phyloP scores from a whole-genome alignment of 2,888 invertebrate species.

The Malthinus flaveolus region DNA sequence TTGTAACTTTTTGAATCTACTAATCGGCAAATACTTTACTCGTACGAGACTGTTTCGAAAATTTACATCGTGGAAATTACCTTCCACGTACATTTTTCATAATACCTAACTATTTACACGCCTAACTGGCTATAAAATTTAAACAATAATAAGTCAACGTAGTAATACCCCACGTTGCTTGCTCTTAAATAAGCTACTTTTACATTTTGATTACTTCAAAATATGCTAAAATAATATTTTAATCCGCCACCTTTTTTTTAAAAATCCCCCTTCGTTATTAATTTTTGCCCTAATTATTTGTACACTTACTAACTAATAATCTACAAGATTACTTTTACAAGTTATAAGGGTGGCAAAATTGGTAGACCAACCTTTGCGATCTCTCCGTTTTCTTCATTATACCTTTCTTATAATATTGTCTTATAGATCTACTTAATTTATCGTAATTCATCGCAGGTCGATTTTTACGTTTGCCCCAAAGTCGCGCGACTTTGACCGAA shows the following conservation, averaged over 20 bases:
- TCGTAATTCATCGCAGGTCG: conserved; percentile 99
- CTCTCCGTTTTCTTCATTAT: conserved; percentile 99
- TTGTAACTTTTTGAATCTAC: conserved; percentile 37
- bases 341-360: conserved; percentile 95
- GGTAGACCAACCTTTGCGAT: conserved; percentile 97
- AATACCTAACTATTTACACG: conserved; percentile 33
- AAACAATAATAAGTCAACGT: conserved; percentile 28
- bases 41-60: conserved; percentile 42
- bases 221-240: conserved; percentile 32
- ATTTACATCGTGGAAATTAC: conserved; percentile 57
- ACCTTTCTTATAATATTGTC: conserved; percentile 99
- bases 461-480: conserved; percentile 98
- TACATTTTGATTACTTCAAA: conserved; percentile 50
- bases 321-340: conserved; percentile 60
- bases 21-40: conserved; percentile 53
- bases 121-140: conserved; percentile 39
- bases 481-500: conserved; percentile 92
- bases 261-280: conserved; percentile 29
- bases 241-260: conserved; percentile 29
- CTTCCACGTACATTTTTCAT: conserved; percentile 49
- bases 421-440: conserved; percentile 94
- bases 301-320: conserved; percentile 31
- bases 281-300: conserved; percentile 16
- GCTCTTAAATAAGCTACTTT: conserved; percentile 31
- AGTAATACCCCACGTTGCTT: conserved; percentile 50